These are phyloP conservation scores for Sparus aurata DNA, from an alignment of 2,797 vertebrate species.

Conservation along the genomic window DNA sequence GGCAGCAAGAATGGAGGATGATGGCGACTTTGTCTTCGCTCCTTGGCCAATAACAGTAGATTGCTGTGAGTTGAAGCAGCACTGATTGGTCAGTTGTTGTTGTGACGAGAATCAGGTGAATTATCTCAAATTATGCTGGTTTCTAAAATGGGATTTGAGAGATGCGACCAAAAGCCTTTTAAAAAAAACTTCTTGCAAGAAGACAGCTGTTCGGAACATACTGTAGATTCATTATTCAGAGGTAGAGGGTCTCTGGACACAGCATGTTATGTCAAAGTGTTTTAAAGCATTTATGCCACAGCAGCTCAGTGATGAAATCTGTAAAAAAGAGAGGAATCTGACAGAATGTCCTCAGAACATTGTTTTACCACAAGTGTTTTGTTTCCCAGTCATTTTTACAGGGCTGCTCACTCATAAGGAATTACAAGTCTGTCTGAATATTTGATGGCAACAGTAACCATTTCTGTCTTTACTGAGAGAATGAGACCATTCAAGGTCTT, in stretches of 20 bases:
- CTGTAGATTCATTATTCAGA: conserved; percentile 88
- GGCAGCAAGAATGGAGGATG: conserved; percentile 58
- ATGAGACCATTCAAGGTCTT: conserved; percentile 5
- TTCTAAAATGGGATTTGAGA: conserved; percentile 44
- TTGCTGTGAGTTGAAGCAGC: background rate
- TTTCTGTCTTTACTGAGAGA: conserved; percentile 35
- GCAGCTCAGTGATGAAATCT: conserved; percentile 81
- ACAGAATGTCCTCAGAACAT: conserved; percentile 86
- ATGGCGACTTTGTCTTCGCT: conserved; percentile 41
- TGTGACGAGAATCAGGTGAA: conserved; percentile 48
- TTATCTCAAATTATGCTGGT: conserved; percentile 53
- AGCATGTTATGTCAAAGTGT: conserved; percentile 86
- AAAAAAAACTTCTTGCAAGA: conserved; percentile 63
- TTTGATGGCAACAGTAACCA: conserved; percentile 71
- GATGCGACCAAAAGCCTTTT: conserved; percentile 52
- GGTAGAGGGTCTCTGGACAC: conserved; percentile 77
- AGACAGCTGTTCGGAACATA: conserved; percentile 88
- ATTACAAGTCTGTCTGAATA: conserved; percentile 79
- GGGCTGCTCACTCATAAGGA: conserved; percentile 64
- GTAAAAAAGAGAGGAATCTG: conserved; percentile 84
- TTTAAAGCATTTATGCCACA: conserved; percentile 87
- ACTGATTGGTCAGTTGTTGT: conserved; percentile 44
- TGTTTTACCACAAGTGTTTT: conserved; percentile 86
- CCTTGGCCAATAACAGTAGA: conserved; percentile 38
- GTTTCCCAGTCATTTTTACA: conserved; percentile 80